Evolutionary conservation across 2,113 vertebrate species (phyloP).

Genomic region (Sinocyclocheilus anshuiensis): DNA sequence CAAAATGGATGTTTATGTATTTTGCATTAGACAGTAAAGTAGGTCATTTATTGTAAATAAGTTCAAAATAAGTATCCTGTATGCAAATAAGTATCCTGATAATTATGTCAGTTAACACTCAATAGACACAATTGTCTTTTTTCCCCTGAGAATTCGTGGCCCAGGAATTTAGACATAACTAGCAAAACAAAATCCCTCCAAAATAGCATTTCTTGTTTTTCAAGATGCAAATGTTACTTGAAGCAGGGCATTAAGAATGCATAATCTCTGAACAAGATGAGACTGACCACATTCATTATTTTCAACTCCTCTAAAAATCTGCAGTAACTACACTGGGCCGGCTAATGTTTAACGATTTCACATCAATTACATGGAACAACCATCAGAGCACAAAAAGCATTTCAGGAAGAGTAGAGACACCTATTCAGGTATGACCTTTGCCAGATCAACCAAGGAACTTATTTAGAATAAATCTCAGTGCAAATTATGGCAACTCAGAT

Average conservation of each 20-base stretch:
- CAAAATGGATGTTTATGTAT: background rate
- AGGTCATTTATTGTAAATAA: background rate
- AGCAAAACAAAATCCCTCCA: background rate
- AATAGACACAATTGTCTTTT: background rate
- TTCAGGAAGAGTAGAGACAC: conserved; percentile 35
- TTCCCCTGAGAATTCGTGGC: background rate
- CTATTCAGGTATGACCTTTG: conserved; percentile 45
- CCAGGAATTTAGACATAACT: background rate
- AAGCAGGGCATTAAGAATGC: background rate
- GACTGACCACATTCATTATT: conserved; percentile 34
- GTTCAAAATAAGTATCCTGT: background rate
- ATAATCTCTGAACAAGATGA: conserved; percentile 18
- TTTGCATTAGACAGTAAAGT: background rate
- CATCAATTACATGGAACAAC: conserved; percentile 28
- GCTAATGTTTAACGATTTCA: conserved; percentile 19
- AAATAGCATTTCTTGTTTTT: background rate
- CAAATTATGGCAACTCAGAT: conserved; percentile 37
- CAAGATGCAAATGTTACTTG: background rate
- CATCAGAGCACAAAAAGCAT: conserved; percentile 17
- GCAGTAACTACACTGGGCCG: background rate
- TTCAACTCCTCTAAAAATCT: conserved; percentile 15
- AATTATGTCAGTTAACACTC: background rate
- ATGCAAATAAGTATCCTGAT: background rate
- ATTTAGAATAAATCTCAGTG: conserved; percentile 36
- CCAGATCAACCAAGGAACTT: conserved; percentile 20